Percentiles rank a stretch among this genome's conserved stretches.
Evolutionary conservation across 2,888 invertebrate species (phyloP).

Genomic region (Ophion slaviceki): DNA sequence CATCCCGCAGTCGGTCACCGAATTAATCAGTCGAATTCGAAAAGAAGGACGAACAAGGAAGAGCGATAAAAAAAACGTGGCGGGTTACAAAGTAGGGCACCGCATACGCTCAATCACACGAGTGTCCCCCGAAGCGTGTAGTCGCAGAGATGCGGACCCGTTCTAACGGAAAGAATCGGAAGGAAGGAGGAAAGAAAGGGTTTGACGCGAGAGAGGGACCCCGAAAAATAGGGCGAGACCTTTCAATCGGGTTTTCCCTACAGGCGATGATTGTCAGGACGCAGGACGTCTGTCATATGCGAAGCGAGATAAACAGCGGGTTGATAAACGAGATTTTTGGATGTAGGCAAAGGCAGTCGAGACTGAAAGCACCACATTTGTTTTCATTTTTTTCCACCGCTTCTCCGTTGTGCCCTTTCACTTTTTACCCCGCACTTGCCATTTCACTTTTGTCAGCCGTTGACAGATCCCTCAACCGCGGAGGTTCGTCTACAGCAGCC

Average conservation of each 20-base stretch:
- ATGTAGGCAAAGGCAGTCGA: not conserved
- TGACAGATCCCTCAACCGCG: too few species aligned
- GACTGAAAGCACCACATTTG: not conserved
- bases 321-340: not conserved
- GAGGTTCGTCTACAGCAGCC: too few species aligned
- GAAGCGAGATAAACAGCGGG: not conserved
- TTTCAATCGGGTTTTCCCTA: constrained; percentile 24
- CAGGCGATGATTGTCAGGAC: not conserved
- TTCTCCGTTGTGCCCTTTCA: too few species aligned
- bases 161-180: not conserved
- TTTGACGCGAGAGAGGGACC: not conserved
- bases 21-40: constrained; percentile 62
- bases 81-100: constrained; percentile 51
- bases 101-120: constrained; percentile 52
- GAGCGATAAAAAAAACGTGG: not conserved
- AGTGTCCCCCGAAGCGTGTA: constrained; percentile 51
- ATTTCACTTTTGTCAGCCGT: too few species aligned
- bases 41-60: constrained; percentile 26
- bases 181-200: not conserved
- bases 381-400: too few species aligned
- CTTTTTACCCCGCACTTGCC: too few species aligned
- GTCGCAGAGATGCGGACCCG: constrained; percentile 1
- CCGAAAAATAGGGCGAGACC: constrained; percentile 7
- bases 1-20: constrained; percentile 49
- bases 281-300: not conserved